phyloP scores from a whole-genome alignment of 2,113 vertebrate genomes.

The Ceratotherium simum region DNA sequence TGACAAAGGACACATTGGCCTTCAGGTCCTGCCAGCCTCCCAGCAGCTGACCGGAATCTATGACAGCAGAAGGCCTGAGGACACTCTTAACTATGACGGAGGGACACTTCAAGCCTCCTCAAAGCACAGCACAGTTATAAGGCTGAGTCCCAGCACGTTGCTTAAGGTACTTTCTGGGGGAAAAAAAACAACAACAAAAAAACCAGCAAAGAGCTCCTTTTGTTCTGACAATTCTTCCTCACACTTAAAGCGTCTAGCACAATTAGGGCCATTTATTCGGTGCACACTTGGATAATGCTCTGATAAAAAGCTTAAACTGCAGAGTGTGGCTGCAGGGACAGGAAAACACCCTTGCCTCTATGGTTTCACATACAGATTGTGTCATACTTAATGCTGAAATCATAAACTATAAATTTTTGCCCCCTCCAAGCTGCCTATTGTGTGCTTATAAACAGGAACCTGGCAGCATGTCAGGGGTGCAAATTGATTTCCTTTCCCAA shows the following conservation, averaged over 20 bases:
- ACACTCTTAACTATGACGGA: slow-evolving; percentile 1
- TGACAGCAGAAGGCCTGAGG: neutral
- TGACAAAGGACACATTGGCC: neutral
- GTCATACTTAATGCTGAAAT: slow-evolving; percentile 84
- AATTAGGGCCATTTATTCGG: slow-evolving; percentile 53
- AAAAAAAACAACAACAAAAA: neutral
- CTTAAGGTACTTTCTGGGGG: slow-evolving; percentile 61
- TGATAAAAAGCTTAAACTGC: slow-evolving; percentile 39
- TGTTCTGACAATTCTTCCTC: slow-evolving; percentile 68
- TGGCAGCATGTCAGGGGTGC: slow-evolving; percentile 89
- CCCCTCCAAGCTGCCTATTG: slow-evolving; percentile 86
- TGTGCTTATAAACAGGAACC: slow-evolving; percentile 90
- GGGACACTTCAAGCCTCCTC: neutral
- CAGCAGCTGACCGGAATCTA: neutral
- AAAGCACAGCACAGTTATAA: slow-evolving; percentile 73
- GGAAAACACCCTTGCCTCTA: slow-evolving; percentile 57
- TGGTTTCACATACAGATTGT: slow-evolving; percentile 79
- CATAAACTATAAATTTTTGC: slow-evolving; percentile 82
- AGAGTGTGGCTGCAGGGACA: slow-evolving; percentile 66
- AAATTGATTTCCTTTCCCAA: slow-evolving; percentile 91
- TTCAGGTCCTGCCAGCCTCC: neutral
- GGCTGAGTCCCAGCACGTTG: slow-evolving; percentile 57
- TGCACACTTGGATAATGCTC: slow-evolving; percentile 31
- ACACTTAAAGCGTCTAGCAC: slow-evolving; percentile 49
- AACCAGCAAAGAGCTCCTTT: slow-evolving; percentile 78